Evolutionary conservation across 2,113 vertebrate genomes (phyloP).

Genomic region (Todiramphus saurophagus): DNA sequence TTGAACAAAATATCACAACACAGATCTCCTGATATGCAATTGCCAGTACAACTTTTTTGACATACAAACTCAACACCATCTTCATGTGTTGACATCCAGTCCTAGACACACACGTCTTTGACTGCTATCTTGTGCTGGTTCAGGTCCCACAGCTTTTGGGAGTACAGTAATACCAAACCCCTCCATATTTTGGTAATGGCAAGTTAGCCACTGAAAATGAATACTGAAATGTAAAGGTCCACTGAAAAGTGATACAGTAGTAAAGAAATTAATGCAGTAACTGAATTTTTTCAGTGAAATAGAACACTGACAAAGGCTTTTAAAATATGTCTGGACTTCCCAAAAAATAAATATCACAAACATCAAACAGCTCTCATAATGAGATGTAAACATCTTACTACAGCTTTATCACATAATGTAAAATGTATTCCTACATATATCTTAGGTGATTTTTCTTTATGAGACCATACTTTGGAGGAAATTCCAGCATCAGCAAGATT

Average conservation of each 20-base stretch:
- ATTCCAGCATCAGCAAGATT: neutral
- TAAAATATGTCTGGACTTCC: neutral
- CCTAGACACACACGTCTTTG: neutral
- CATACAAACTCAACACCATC: neutral
- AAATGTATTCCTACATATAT: neutral
- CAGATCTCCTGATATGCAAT: neutral
- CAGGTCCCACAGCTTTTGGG: neutral
- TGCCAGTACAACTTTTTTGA: neutral
- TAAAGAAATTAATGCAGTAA: neutral
- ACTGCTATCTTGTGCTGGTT: neutral
- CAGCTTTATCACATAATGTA: neutral
- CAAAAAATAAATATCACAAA: neutral
- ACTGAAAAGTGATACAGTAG: neutral
- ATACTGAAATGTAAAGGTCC: neutral
- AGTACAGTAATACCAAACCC: neutral
- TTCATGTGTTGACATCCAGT: neutral
- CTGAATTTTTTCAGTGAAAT: neutral
- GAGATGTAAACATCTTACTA: neutral
- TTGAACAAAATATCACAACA: neutral
- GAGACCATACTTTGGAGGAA: neutral
- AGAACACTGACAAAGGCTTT: neutral
- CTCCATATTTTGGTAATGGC: neutral
- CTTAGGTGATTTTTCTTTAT: neutral
- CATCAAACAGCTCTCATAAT: neutral
- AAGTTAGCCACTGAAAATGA: neutral